Conservation (phyloP, 1,140 invertebrate species). For the Panagrolaimus sp. region DNA sequence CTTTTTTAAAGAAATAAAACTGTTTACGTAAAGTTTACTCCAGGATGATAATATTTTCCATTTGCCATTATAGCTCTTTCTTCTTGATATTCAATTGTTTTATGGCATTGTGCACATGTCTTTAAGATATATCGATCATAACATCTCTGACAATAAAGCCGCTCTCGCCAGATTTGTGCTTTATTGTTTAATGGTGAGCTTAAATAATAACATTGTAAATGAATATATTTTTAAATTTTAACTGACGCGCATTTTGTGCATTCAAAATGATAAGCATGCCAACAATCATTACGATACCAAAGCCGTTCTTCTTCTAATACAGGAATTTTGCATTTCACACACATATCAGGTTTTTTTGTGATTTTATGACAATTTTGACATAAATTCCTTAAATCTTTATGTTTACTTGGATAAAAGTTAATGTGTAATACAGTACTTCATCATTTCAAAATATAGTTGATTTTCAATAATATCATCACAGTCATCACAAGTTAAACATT, state of each 20-base stretch:
- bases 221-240: neutral
- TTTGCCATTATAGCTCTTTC: neutral
- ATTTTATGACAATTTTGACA: neutral
- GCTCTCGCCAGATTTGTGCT: conserved; percentile 4
- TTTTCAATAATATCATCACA: neutral
- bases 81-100: neutral
- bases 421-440: neutral
- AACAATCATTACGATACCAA: neutral
- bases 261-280: conserved; percentile 2
- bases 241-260: neutral
- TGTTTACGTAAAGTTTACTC: neutral
- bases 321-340: neutral
- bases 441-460: neutral
- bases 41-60: neutral
- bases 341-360: neutral
- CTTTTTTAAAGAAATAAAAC: neutral
- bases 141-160: conserved; percentile 4
- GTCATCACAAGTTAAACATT: conserved; percentile 5
- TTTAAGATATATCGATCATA: neutral
- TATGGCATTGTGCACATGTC: conserved; percentile 5
- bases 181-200: neutral
- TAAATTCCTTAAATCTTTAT: neutral
- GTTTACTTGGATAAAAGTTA: neutral
- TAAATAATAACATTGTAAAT: neutral
- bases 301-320: neutral